These are phyloP conservation scores for Melieria omissa DNA, from an alignment of 2,888 invertebrate species.

Conservation along the genomic window DNA sequence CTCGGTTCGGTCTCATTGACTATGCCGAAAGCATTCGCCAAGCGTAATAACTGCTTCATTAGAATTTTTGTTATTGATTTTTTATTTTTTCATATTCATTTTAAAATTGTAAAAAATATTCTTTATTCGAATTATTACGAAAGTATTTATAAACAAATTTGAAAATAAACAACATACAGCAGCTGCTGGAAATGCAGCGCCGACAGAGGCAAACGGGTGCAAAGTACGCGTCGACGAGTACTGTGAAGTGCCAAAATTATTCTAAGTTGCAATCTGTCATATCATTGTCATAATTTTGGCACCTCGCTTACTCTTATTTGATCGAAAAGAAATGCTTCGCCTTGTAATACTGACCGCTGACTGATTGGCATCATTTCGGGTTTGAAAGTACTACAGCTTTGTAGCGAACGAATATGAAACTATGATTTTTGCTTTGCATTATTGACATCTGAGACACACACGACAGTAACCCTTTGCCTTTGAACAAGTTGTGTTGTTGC, in stretches of 20 bases:
- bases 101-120: no score
- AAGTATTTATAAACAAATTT: no score
- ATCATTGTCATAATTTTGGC: constrained; percentile 18
- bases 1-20: background rate
- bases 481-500: no score
- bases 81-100: background rate
- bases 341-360: background rate
- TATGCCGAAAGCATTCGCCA: constrained; percentile 6
- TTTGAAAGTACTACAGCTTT: no score
- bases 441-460: no score
- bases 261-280: constrained; percentile 7
- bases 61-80: background rate
- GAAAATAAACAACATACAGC: no score
- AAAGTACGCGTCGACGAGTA: background rate
- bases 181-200: no score
- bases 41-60: background rate
- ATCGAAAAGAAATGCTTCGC: background rate
- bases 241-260: background rate
- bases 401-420: no score
- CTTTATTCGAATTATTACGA: no score
- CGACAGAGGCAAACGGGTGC: background rate
- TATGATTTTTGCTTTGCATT: no score
- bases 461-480: no score
- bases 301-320: background rate
- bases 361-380: no score